These are phyloP conservation scores for Zaprionus vittiger DNA, from an alignment of 1,140 invertebrate genomes.

Conservation along the genomic window DNA sequence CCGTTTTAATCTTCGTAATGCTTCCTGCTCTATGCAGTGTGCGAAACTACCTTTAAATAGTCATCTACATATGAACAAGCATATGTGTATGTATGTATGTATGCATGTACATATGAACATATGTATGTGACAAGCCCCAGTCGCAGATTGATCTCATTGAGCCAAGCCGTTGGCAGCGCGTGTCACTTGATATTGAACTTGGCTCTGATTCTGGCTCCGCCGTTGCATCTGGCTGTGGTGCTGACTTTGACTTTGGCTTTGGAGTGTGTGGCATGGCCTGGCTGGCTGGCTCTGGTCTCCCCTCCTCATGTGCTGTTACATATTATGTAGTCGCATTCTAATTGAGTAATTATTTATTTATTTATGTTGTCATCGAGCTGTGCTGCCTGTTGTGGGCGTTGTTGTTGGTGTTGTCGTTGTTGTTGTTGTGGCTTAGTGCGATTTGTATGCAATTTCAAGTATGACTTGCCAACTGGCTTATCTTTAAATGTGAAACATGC, in stretches of 20 bases:
- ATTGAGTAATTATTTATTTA: slow-evolving; percentile 74
- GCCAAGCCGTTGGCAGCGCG: slow-evolving; percentile 41
- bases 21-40: slow-evolving; percentile 58
- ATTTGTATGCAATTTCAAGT: slow-evolving; percentile 53
- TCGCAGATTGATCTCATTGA: slow-evolving; percentile 41
- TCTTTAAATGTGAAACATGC: slow-evolving; percentile 53
- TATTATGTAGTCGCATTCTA: slow-evolving; percentile 63
- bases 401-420: slow-evolving; percentile 18
- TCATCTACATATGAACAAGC: background rate
- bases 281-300: slow-evolving; percentile 47
- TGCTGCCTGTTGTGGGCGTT: slow-evolving; percentile 44
- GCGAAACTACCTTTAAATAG: background rate
- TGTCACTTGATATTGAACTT: slow-evolving; percentile 79
- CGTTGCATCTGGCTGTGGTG: slow-evolving; percentile 1
- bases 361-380: slow-evolving; percentile 71
- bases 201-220: slow-evolving; percentile 46
- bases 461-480: slow-evolving; percentile 45
- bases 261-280: slow-evolving; percentile 38
- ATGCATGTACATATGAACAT: slow-evolving; percentile 11
- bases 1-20: slow-evolving; percentile 48
- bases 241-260: slow-evolving; percentile 51
- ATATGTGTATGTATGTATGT: background rate
- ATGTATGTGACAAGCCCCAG: slow-evolving; percentile 30
- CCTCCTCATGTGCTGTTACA: slow-evolving; percentile 14
- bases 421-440: slow-evolving; percentile 45